Conservation (phyloP, 2,113 vertebrate species). For the Delphinapterus leucas region DNA sequence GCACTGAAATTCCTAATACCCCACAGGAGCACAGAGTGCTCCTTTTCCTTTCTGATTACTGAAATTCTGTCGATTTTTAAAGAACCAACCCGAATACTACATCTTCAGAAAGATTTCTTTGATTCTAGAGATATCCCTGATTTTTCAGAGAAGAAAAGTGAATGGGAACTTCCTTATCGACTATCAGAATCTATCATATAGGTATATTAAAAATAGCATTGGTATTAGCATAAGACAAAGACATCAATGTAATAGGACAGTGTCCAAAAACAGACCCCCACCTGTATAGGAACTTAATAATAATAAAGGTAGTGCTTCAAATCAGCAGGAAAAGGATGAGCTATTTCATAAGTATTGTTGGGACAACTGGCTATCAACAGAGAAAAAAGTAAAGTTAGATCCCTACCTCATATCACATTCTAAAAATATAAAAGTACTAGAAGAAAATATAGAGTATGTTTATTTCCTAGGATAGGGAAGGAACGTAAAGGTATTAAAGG, state of each 20-base stretch:
- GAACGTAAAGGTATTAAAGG: constrained; percentile 11
- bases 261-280: not conserved
- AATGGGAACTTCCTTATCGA: not conserved
- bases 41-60: constrained; percentile 1
- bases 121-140: not conserved
- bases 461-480: not conserved
- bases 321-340: not conserved
- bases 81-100: not conserved
- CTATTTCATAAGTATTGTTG: not conserved
- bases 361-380: not conserved
- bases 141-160: not conserved
- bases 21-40: no score
- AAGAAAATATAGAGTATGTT: not conserved
- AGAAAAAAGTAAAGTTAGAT: not conserved
- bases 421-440: not conserved
- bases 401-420: not conserved
- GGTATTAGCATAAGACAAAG: not conserved
- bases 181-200: constrained; percentile 17
- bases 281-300: not conserved
- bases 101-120: not conserved
- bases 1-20: not conserved
- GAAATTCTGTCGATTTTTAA: not conserved
- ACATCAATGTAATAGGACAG: not conserved
- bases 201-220: not conserved
- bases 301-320: not conserved